These are phyloP conservation scores for Polymixis flavicincta DNA, from an alignment of 2,888 invertebrate genomes.

Conservation along the genomic window DNA sequence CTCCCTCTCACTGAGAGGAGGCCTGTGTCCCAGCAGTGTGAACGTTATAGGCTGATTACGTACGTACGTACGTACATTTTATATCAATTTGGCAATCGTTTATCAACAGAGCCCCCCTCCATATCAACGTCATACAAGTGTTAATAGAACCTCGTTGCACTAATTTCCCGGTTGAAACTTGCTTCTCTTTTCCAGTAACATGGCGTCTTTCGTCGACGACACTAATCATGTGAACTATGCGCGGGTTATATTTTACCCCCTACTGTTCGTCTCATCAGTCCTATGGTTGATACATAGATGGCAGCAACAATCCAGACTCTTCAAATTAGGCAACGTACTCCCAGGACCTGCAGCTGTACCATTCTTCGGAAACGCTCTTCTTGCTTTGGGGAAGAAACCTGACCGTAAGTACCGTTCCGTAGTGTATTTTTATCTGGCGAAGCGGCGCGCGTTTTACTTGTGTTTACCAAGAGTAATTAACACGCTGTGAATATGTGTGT, in stretches of 20 bases:
- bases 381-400: constrained; percentile 91
- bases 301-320: constrained; percentile 87
- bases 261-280: constrained; percentile 73
- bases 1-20: too few relatives aligned
- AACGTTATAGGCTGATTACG: too few relatives aligned
- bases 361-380: constrained; percentile 92
- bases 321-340: constrained; percentile 92
- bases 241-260: constrained; percentile 74
- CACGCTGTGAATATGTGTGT: too few relatives aligned
- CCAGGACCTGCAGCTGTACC: constrained; percentile 93
- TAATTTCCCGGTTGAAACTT: neutral
- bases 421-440: too few relatives aligned
- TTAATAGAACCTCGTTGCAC: neutral
- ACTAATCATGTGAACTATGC: constrained; percentile 57
- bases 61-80: too few relatives aligned
- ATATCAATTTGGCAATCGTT: neutral
- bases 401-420: constrained; percentile 82
- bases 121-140: too few relatives aligned
- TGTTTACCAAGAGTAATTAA: too few relatives aligned
- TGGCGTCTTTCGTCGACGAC: constrained; percentile 68
- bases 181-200: constrained; percentile 65
- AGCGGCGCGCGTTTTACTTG: too few relatives aligned
- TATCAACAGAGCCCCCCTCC: too few relatives aligned
- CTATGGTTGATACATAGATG: constrained; percentile 83
- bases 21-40: too few relatives aligned